Conservation (phyloP, 2,113 vertebrate genomes). For the Silurus meridionalis region DNA sequence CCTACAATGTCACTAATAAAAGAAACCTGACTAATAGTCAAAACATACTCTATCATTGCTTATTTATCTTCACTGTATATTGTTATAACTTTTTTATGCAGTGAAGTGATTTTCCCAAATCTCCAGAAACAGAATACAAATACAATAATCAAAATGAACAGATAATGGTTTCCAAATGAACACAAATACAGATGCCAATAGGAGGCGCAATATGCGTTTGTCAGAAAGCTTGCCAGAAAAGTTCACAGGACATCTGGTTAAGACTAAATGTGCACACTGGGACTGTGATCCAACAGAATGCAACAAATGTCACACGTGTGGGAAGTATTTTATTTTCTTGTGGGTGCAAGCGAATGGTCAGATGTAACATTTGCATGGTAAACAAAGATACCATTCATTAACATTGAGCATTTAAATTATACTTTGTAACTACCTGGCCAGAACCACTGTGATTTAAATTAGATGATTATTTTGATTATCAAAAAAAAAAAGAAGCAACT, state of each 20-base stretch:
- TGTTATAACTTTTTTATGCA: background rate
- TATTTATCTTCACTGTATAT: background rate
- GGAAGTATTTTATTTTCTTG: background rate
- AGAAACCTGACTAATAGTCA: background rate
- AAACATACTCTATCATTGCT: background rate
- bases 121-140: background rate
- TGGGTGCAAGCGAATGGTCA: background rate
- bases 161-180: background rate
- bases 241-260: background rate
- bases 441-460: background rate
- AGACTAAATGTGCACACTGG: background rate
- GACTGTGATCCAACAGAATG: background rate
- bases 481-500: background rate
- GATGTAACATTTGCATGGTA: background rate
- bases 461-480: background rate
- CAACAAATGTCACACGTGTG: background rate
- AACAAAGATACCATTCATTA: constrained; percentile 6
- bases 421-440: background rate
- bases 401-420: background rate
- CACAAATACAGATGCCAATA: background rate
- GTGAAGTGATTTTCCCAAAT: background rate
- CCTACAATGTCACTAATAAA: background rate
- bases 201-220: background rate
- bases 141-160: background rate
- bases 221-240: too few species aligned